Conservation (phyloP, 1,140 invertebrate genomes). For the Chionoecetes opilio region DNA sequence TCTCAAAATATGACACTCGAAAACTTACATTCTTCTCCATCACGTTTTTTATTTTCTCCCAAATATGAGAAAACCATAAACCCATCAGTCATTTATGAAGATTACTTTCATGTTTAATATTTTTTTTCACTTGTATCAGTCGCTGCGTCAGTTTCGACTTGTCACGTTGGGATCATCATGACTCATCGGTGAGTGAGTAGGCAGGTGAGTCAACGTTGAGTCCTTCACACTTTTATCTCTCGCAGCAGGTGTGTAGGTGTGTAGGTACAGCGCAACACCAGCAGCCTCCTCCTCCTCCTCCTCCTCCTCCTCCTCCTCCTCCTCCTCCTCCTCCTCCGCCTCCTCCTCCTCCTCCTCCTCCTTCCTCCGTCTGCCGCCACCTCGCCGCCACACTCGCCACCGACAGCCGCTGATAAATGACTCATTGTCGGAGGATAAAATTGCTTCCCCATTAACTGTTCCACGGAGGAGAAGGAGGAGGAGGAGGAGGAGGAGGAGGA, state of each 20-base stretch:
- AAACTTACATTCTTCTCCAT: background rate
- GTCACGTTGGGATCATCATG: background rate
- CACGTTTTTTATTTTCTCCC: background rate
- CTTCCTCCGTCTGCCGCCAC: background rate
- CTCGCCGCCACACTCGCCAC: background rate
- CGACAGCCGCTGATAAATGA: slow-evolving; percentile 59
- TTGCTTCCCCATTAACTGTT: slow-evolving; percentile 49
- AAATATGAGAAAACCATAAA: background rate
- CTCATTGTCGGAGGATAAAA: slow-evolving; percentile 63
- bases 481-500: background rate
- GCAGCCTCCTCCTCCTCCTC: background rate
- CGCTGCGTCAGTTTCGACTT: no score
- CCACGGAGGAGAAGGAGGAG: background rate
- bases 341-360: background rate
- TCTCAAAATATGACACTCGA: background rate
- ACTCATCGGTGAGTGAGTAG: background rate
- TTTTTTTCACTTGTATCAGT: background rate
- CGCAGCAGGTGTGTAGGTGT: background rate
- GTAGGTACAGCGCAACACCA: background rate
- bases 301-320: background rate
- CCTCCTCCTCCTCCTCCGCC: background rate
- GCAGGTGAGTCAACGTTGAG: background rate
- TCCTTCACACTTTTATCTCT: background rate
- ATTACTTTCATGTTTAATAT: background rate
- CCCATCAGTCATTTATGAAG: background rate